Base-by-base conservation (phyloP, 2,888 invertebrate species). In the Eremobia ochroleuca region DNA sequence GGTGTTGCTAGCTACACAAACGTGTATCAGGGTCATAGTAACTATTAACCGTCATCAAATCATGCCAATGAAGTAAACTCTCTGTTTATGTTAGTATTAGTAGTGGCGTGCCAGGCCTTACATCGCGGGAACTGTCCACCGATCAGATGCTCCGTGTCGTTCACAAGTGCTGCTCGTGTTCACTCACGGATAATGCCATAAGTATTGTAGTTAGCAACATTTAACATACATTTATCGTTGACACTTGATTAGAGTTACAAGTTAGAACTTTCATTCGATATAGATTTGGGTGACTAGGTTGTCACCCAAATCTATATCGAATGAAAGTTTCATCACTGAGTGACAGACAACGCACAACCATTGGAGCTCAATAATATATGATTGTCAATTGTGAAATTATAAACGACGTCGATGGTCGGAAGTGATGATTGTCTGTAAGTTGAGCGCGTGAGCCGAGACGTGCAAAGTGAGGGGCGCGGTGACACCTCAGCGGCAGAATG, bases 381-480 rank as follows among this genome's bases (percentile, higher is more conserved):
- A 1, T 28, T 28, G n/a, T 65, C 65, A 2, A 25, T n/a, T 31
- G 46, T 43, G 40, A 64, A 37, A 4, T 37, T 37, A 37, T 64
- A 37, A 77, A 52, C 61, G 31, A 28, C 2, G 52, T 46, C 9
- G 65, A 34, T 34, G 77, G 52, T 55, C 66, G 40, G 28, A 34
- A 37, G 34, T 25, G 28, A 43, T 46, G 21, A 28, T 25, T 28
- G 34, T 25, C 18, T 37, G 59, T 77, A 77, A 77, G 25, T 34
- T 34, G 76, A 77, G 62, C 40, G 28, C 40, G 31, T 4, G 31
- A 49, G 31, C 40, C 49, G 77, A 77, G 34, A 77, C 40, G 40
- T 40, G 40, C 11, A 2, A 40, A n/a, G 21, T 15, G n/a, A n/a
- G 40, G 66, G n/a, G 6, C 25, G 6, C 15, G 13, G 40, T 21